These are phyloP conservation scores for Dasyornis broadbenti DNA, from an alignment of 2,113 vertebrate genomes.

Conservation along the genomic window DNA sequence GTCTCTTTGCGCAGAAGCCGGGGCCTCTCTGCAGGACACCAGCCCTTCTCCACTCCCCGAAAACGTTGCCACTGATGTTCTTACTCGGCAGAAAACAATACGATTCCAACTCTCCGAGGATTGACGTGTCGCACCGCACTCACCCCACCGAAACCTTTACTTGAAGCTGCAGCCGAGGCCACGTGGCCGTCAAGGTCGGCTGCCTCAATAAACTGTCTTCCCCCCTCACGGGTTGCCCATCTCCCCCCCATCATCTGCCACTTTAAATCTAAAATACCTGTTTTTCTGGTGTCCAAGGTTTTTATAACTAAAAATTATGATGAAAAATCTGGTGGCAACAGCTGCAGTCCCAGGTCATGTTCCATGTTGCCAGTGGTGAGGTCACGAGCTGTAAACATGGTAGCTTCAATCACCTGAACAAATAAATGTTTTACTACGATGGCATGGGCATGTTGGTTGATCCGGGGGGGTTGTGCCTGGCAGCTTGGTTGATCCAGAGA, in stretches of 20 bases:
- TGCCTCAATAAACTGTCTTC: not conserved
- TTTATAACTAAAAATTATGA: conserved; percentile 44
- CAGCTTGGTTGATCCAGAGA: not conserved
- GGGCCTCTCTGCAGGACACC: conserved; percentile 49
- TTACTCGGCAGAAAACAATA: conserved; percentile 50
- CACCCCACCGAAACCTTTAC: conserved; percentile 3
- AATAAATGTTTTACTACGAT: conserved; percentile 79
- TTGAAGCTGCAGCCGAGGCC: not conserved
- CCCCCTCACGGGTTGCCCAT: not conserved
- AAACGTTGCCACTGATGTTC: conserved; percentile 5
- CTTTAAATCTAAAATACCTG: conserved; percentile 25
- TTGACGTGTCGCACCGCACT: not conserved
- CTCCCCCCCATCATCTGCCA: not conserved
- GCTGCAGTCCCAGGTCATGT: conserved; percentile 55
- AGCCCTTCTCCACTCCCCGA: conserved; percentile 27
- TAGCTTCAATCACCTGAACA: conserved; percentile 72
- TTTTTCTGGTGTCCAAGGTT: conserved; percentile 62
- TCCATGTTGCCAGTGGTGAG: conserved; percentile 59
- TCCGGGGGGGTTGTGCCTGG: not conserved
- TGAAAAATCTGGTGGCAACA: conserved; percentile 30
- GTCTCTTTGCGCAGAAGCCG: conserved; percentile 64
- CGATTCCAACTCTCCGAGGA: conserved; percentile 36
- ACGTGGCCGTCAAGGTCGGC: not conserved
- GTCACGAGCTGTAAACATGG: conserved; percentile 69
- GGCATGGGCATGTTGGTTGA: conserved; percentile 46